phyloP scores from a whole-genome alignment of 2,888 invertebrate species.

The Dendrolimus pini region DNA sequence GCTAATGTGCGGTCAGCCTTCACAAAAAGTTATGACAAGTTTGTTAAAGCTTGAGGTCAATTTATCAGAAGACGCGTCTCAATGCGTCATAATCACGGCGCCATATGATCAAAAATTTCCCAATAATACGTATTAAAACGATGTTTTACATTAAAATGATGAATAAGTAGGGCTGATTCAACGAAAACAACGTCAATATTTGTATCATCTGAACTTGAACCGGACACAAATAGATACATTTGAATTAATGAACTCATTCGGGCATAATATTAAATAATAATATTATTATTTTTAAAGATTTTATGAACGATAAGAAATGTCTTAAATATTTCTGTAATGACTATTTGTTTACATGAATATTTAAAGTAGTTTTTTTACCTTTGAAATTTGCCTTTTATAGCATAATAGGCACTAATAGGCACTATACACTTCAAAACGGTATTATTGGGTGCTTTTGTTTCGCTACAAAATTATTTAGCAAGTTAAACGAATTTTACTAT shows the following conservation, averaged over 20 bases:
- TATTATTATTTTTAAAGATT: too few species aligned
- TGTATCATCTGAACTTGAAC: slow-evolving; percentile 25
- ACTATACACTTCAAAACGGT: too few species aligned
- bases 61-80: slow-evolving; percentile 13
- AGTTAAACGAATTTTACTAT: too few species aligned
- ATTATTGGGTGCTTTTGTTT: too few species aligned
- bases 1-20: too few species aligned
- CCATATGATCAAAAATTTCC: slow-evolving; percentile 28
- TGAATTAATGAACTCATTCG: slow-evolving; percentile 28
- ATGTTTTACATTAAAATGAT: not conserved
- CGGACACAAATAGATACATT: slow-evolving; percentile 34
- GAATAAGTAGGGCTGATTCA: slow-evolving; percentile 12
- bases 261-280: not conserved
- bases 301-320: not conserved
- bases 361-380: too few species aligned
- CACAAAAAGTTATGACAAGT: too few species aligned
- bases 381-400: too few species aligned
- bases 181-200: slow-evolving; percentile 35
- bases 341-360: not conserved
- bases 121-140: slow-evolving; percentile 23
- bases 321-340: not conserved
- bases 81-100: slow-evolving; percentile 22
- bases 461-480: too few species aligned
- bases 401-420: too few species aligned
- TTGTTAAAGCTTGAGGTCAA: not conserved